Conservation (phyloP, 2,797 vertebrate genomes). For the Enteromius paludinosus region DNA sequence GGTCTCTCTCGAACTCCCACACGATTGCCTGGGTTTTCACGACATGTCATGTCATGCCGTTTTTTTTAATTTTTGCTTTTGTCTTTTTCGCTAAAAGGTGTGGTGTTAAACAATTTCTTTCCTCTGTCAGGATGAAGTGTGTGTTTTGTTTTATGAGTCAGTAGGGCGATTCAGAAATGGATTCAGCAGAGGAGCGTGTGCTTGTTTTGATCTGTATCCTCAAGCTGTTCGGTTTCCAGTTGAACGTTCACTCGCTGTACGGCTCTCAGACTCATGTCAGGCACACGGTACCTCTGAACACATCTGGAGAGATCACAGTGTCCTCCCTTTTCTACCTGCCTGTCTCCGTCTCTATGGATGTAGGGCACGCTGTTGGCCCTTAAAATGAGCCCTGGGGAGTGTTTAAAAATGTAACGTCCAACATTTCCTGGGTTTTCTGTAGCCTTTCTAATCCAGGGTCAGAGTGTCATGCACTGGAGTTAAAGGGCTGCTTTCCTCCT, state of each 20-base stretch:
- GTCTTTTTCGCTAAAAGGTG: not conserved
- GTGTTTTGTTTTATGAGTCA: not conserved
- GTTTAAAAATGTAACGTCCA: constrained; percentile 78
- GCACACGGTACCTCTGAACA: constrained; percentile 28
- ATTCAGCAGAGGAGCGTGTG: not conserved
- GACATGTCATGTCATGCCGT: constrained; percentile 72
- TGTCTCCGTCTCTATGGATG: constrained; percentile 46
- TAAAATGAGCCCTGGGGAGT: constrained; percentile 65
- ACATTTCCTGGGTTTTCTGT: constrained; percentile 69
- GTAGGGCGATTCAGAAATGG: not conserved
- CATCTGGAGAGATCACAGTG: constrained; percentile 27
- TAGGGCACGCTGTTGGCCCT: constrained; percentile 59
- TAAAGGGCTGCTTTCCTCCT: constrained; percentile 72
- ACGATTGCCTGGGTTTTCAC: constrained; percentile 80
- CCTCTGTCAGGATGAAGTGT: constrained; percentile 28
- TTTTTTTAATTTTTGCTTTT: not conserved
- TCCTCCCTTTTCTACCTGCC: not conserved
- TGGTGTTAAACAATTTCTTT: not conserved
- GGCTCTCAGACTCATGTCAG: constrained; percentile 16
- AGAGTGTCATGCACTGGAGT: constrained; percentile 74
- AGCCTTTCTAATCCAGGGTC: constrained; percentile 80
- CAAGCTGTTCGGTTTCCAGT: constrained; percentile 3
- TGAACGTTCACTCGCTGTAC: constrained; percentile 52
- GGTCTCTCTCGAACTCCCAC: constrained; percentile 73
- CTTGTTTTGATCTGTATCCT: not conserved